A percentile compares a stretch with the other conserved stretches of the same genome.
phyloP scores from a whole-genome alignment of 2,113 vertebrate species.

The Silurus asotus region DNA sequence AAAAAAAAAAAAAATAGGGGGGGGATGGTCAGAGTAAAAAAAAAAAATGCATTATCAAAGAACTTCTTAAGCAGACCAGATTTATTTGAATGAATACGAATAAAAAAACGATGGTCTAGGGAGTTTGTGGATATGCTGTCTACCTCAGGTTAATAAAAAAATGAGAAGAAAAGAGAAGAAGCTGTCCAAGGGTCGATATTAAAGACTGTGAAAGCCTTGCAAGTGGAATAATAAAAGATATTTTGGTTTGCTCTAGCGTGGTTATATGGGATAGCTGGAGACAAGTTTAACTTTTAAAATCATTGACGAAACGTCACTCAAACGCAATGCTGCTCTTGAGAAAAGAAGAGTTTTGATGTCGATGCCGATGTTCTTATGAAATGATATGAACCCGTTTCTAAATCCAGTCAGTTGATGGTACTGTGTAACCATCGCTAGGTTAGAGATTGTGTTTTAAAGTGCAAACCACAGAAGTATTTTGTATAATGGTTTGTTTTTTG shows the following conservation, averaged over 20 bases:
- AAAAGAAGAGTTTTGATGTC: not conserved
- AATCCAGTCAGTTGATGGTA: not conserved
- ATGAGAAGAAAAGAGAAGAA: not conserved
- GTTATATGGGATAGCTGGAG: not conserved
- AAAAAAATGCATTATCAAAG: not conserved
- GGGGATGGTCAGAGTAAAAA: no score
- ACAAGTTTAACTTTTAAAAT: not conserved
- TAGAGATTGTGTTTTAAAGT: slow-evolving; percentile 6
- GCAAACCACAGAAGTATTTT: slow-evolving; percentile 6
- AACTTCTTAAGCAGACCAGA: not conserved
- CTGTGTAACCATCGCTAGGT: slow-evolving; percentile 4
- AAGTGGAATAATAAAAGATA: not conserved
- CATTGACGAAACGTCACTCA: not conserved
- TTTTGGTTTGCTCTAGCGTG: not conserved
- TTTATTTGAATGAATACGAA: not conserved
- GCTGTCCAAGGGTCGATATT: not conserved
- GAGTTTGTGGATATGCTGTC: not conserved
- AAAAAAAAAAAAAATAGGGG: no score
- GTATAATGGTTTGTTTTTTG: slow-evolving; percentile 19
- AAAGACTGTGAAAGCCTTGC: not conserved
- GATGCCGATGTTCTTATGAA: not conserved
- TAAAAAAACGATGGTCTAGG: not conserved
- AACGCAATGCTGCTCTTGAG: not conserved
- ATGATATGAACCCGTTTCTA: not conserved
- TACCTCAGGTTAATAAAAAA: slow-evolving; percentile 22